Conservation (phyloP, 2,113 vertebrate species). For the Elanoides forficatus region DNA sequence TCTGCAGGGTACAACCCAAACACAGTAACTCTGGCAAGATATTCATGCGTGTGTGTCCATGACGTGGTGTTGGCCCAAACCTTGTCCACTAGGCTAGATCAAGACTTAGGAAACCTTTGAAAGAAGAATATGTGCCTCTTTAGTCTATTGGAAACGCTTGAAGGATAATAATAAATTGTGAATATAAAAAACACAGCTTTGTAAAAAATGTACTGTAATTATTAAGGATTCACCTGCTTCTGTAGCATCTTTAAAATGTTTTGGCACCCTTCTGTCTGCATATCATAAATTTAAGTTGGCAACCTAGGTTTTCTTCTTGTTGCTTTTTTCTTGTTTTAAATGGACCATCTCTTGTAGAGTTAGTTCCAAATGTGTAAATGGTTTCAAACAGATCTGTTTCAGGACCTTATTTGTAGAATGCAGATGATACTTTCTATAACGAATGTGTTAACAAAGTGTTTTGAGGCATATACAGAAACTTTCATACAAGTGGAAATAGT, state of each 20-base stretch:
- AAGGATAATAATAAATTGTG: neutral
- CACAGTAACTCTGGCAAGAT: neutral
- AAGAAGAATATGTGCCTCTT: accelerated
- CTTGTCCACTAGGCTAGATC: neutral
- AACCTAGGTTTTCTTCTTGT: neutral
- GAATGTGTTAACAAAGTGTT: neutral
- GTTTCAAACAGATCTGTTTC: neutral
- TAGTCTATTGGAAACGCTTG: neutral
- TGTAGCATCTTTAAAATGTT: neutral
- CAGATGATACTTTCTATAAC: neutral
- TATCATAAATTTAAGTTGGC: neutral
- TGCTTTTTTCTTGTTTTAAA: neutral
- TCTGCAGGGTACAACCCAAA: no score
- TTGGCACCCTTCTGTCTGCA: neutral
- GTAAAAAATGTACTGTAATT: neutral
- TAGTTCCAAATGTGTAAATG: neutral
- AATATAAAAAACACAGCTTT: neutral
- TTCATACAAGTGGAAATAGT: neutral
- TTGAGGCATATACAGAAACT: neutral
- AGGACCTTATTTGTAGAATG: neutral
- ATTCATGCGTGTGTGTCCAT: accelerated
- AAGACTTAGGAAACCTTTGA: neutral
- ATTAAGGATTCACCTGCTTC: neutral
- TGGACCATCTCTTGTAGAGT: neutral
- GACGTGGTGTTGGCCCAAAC: no score